Base-by-base conservation (phyloP, 2,888 invertebrate genomes). In the Stenodema calcarata region DNA sequence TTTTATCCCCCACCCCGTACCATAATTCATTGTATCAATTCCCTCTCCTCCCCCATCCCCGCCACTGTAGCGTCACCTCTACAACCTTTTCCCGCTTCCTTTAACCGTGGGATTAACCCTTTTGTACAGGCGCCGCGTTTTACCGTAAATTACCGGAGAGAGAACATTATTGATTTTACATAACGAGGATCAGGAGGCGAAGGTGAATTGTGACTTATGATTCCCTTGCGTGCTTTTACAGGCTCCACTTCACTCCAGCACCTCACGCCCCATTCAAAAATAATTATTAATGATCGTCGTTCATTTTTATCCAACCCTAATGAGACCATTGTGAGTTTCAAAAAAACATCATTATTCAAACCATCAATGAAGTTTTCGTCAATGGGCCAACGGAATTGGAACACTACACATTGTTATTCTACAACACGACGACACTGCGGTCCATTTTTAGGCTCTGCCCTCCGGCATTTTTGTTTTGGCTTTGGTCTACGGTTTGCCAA, bases 21-120 rank as follows among this genome's bases (percentile, higher is more conserved):
- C n/a, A 16, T n/a, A 16, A 11, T 44, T 78, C 23, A 78, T 78
- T 78, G 78, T 78, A 78, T 78, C 78, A 78, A 12, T 23, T 27
- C 78, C 44, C 23, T 23, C 78, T 23, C 18, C 12, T 12, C 54
- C 3, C 54, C 54, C 2, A 4, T 54, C 27, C 23, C 23, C 62
- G 6, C 12, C 23, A 18, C n/a, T n/a, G n/a, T n/a, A n/a, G n/a
- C n/a, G n/a, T n/a, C n/a, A n/a, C n/a, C n/a, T n/a, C n/a, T n/a
- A n/a, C n/a, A n/a, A n/a, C n/a, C n/a, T n/a, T n/a, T n/a, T n/a
- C 6, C 62, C 62, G 23, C 62, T 62, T 62, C 62, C 62, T 62
- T 62, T 23, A 62, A 62, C 62, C 27, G 9, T 18, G 62, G 62
- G 18, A 18, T 62, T 18, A 47, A 62, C 62, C 62, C 62, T 62